Conservation (phyloP, 2,888 invertebrate species). For the Chrysina gloriosa region DNA sequence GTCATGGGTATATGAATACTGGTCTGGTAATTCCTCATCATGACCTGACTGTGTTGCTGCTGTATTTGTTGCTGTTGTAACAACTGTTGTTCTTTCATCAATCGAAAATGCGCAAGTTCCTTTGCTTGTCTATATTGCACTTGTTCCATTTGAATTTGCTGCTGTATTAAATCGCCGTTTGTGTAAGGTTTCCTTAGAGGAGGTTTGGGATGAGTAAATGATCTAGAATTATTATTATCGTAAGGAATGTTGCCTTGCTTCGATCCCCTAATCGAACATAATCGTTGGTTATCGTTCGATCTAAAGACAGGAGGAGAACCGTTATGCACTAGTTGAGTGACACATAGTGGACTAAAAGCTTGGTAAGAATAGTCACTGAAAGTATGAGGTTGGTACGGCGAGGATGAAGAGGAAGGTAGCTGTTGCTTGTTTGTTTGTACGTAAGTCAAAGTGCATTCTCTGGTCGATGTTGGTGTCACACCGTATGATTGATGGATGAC, state of each 20-base stretch:
- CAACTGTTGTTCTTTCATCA: slow-evolving; percentile 57
- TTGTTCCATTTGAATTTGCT: slow-evolving; percentile 59
- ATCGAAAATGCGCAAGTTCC: slow-evolving; percentile 60
- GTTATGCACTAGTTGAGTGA: slow-evolving; percentile 2
- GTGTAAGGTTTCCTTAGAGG: slow-evolving; percentile 50
- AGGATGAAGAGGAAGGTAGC: slow-evolving; percentile 15
- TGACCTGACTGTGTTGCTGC: slow-evolving; percentile 37
- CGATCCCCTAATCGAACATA: slow-evolving; percentile 41
- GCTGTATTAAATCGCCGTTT: slow-evolving; percentile 61
- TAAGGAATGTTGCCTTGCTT: slow-evolving; percentile 55
- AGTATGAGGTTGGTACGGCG: slow-evolving; percentile 1
- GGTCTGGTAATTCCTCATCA: slow-evolving; percentile 55
- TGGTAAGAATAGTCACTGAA: slow-evolving; percentile 58
- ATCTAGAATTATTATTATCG: slow-evolving; percentile 48
- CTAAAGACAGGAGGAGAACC: slow-evolving; percentile 12
- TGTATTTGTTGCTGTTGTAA: slow-evolving; percentile 54
- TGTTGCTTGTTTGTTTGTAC: slow-evolving; percentile 30
- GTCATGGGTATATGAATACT: slow-evolving; percentile 60
- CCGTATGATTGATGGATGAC: slow-evolving; percentile 63
- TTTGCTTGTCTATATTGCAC: slow-evolving; percentile 55
- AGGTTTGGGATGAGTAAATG: slow-evolving; percentile 50
- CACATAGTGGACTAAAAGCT: slow-evolving; percentile 58
- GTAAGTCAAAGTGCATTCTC: slow-evolving; percentile 51
- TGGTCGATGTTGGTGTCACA: slow-evolving; percentile 54
- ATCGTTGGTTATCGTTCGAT: slow-evolving; percentile 36